Conservation (phyloP, 1,140 invertebrate species). For the Scaptodrosophila lebanonensis region DNA sequence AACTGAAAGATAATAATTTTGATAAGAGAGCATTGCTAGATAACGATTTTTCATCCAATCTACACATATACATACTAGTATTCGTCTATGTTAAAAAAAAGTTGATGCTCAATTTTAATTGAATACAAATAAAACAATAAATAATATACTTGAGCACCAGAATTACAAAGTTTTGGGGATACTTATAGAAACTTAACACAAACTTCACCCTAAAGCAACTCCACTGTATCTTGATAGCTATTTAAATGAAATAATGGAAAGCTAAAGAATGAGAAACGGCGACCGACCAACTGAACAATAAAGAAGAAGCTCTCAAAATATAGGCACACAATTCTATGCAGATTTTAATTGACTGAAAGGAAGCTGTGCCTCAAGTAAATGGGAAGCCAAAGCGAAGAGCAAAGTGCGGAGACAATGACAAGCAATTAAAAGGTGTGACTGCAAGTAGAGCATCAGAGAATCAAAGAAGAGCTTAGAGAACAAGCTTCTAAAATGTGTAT, state of each 20-base stretch:
- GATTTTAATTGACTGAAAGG: slow-evolving; percentile 62
- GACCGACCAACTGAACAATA: not conserved
- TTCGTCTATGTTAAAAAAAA: no score
- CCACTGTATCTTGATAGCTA: no score
- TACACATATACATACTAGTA: no score
- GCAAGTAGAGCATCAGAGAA: not conserved
- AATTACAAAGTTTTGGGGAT: no score
- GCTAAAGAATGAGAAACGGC: slow-evolving; percentile 1
- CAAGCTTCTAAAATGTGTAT: not conserved
- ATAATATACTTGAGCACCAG: no score
- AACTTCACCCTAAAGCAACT: no score
- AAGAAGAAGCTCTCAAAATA: slow-evolving; percentile 34
- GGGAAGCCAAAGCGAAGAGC: slow-evolving; percentile 18
- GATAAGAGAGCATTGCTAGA: no score
- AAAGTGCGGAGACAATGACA: slow-evolving; percentile 23
- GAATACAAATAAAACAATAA: no score
- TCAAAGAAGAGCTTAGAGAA: not conserved
- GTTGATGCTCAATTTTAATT: no score
- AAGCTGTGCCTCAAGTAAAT: not conserved
- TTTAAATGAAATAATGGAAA: slow-evolving; percentile 5
- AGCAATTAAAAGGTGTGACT: slow-evolving; percentile 40
- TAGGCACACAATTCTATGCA: slow-evolving; percentile 48
- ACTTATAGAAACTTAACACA: no score
- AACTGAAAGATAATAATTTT: no score
- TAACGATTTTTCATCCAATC: no score